phyloP scores from a whole-genome alignment of 2,113 vertebrate species.

The Ranitomeya imitator region DNA sequence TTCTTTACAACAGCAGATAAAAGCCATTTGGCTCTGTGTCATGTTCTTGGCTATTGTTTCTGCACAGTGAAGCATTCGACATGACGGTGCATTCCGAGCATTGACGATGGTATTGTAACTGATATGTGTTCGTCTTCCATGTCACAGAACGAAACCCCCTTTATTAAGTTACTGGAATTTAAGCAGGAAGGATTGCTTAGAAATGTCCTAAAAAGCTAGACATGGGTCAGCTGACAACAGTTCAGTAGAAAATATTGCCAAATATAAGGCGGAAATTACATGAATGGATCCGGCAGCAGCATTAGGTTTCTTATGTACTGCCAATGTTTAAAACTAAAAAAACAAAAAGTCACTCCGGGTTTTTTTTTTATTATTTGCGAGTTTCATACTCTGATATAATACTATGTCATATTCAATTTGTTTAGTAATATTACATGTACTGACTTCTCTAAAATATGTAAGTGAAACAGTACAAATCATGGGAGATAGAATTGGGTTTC shows the following conservation, averaged over 20 bases:
- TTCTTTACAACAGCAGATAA: background rate
- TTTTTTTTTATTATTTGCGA: background rate
- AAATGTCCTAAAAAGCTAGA: background rate
- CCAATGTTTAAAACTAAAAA: background rate
- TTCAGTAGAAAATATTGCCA: conserved; percentile 6
- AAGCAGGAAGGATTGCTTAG: conserved; percentile 1
- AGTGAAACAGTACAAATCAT: too few relatives aligned
- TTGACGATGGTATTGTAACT: background rate
- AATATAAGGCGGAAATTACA: background rate
- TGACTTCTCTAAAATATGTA: too few relatives aligned
- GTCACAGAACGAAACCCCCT: background rate
- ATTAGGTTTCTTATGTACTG: background rate
- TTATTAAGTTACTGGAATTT: conserved; percentile 37
- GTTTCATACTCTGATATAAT: background rate
- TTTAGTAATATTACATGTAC: too few relatives aligned
- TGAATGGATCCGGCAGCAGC: background rate
- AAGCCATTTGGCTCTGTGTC: background rate
- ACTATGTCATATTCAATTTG: too few relatives aligned
- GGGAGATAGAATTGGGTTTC: too few relatives aligned
- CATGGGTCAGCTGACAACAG: background rate
- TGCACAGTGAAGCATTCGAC: background rate
- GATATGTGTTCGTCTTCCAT: conserved; percentile 26
- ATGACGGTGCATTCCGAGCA: conserved; percentile 18
- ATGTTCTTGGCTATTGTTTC: background rate
- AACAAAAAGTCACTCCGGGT: background rate